Evolutionary conservation across 2,797 vertebrate species (phyloP), one percentile per base, ranked within the genome.

Genomic region (Pagetopsis macropterus): DNA sequence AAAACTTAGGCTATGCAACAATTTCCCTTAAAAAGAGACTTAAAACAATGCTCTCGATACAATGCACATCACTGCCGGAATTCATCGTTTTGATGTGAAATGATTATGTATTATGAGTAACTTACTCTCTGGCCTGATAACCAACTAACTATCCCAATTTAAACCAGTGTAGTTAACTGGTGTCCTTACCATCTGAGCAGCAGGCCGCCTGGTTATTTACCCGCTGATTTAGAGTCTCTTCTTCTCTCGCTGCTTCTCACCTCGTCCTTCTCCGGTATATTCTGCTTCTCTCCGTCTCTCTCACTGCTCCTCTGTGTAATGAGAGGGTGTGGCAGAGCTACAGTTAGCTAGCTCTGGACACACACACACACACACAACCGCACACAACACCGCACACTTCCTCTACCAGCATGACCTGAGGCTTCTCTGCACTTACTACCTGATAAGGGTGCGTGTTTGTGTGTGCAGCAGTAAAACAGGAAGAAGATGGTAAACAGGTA

Each of bases 301-400:
- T 52, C 23, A 55, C 9, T 56, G 27, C 51, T 51, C 65, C 37
- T 56, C 33, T 82, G 75, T 82, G 75, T 86, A 62, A 79, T 66
- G 65, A 84, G 75, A 79, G 81, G 87, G 87, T 79, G 86, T 52
- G 67, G 87, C 73, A 2, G 4, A 66, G 70, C 71, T 43, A 66
- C 37, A 72, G 60, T 43, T 23, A 52, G 66, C 31, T 41, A 59
- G 58, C 27, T 51, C 5, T 59, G 2, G 33, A 70, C 48, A 54
- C 69, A 51, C 19, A 54, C 69, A 51, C 19, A 27, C 19, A 54
- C 45, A 21, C 57, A 66, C 52, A 40, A 3, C 3, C 23, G 3
- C 60, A 65, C 59, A 54, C 64, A 72, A 21, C 17, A 21, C 17
- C 62, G 65, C 62, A 40, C 16, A 37, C 27, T 27, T 27, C 27